phyloP scores from a whole-genome alignment of 2,888 invertebrate genomes.

The Diaphora mendica region DNA sequence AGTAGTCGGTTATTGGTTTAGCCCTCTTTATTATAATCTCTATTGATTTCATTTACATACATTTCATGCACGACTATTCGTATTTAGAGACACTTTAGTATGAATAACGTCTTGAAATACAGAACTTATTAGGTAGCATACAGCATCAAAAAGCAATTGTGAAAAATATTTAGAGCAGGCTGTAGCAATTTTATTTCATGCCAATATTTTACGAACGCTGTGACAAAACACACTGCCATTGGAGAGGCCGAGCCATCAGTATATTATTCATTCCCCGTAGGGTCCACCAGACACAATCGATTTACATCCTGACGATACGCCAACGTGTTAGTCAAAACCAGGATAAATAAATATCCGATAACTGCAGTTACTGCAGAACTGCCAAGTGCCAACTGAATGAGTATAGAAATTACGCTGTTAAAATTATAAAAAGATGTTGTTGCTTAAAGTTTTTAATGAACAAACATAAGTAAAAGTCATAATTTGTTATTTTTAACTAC shows the following conservation, averaged over 20 bases:
- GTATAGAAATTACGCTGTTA: neutral
- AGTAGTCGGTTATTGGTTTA: neutral
- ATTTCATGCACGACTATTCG: neutral
- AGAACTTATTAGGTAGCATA: slow-evolving; percentile 11
- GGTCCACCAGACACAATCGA: slow-evolving; percentile 42
- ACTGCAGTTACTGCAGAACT: too few relatives aligned
- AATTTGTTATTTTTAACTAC: neutral
- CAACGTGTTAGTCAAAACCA: slow-evolving; percentile 28
- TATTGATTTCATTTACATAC: neutral
- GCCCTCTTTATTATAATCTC: neutral
- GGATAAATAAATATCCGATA: neutral
- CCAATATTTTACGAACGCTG: slow-evolving; percentile 34
- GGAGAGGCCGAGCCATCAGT: slow-evolving; percentile 34
- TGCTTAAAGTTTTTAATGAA: neutral
- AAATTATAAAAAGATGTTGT: neutral
- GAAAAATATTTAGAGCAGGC: slow-evolving; percentile 24
- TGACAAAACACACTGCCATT: slow-evolving; percentile 37
- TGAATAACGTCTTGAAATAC: slow-evolving; percentile 14
- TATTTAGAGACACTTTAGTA: neutral
- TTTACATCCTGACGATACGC: slow-evolving; percentile 45
- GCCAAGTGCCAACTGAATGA: neutral
- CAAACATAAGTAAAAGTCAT: too few relatives aligned
- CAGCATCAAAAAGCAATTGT: slow-evolving; percentile 11
- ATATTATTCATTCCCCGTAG: slow-evolving; percentile 44
- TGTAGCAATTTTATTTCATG: slow-evolving; percentile 37